Evolutionary conservation across 2,113 vertebrate genomes (phyloP).

Genomic region (Phaetusa simplex): DNA sequence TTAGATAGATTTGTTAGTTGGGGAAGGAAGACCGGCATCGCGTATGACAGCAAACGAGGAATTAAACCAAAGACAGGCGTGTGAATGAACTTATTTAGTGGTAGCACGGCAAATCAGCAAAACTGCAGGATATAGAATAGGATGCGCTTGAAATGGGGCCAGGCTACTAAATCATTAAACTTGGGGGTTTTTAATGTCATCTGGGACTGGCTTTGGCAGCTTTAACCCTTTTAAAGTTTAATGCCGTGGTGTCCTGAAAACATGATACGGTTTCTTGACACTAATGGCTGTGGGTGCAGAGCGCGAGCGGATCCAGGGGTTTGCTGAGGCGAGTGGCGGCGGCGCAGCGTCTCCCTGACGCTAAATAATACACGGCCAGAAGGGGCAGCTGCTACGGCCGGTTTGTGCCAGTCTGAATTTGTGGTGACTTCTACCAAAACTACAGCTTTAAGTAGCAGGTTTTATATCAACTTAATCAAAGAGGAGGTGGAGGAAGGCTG

Average conservation of each 20-base stretch:
- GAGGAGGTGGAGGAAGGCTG: not conserved
- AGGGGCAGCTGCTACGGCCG: not conserved
- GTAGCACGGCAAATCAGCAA: not conserved
- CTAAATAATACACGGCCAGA: conserved; percentile 8
- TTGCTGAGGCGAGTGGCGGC: not conserved
- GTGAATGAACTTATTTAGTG: not conserved
- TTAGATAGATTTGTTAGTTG: not conserved
- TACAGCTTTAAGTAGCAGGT: not conserved
- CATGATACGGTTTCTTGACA: conserved; percentile 13
- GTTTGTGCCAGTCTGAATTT: not conserved
- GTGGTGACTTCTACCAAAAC: not conserved
- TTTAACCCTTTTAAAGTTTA: conserved; percentile 61
- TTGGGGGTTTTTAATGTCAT: not conserved
- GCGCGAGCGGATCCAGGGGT: conserved; percentile 24
- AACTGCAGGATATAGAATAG: not conserved
- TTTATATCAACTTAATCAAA: not conserved
- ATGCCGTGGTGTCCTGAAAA: conserved; percentile 37
- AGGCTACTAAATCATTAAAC: conserved; percentile 39
- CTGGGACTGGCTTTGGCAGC: conserved; percentile 26
- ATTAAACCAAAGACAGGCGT: not conserved
- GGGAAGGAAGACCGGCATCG: not conserved
- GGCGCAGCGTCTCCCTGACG: not conserved
- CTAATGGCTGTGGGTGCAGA: not conserved
- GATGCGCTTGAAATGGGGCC: not conserved
- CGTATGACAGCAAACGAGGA: not conserved